A percentile compares a stretch with the other conserved stretches of the same genome.
Conservation (phyloP, 2,797 vertebrate species). For the Coregonus ussuriensis region DNA sequence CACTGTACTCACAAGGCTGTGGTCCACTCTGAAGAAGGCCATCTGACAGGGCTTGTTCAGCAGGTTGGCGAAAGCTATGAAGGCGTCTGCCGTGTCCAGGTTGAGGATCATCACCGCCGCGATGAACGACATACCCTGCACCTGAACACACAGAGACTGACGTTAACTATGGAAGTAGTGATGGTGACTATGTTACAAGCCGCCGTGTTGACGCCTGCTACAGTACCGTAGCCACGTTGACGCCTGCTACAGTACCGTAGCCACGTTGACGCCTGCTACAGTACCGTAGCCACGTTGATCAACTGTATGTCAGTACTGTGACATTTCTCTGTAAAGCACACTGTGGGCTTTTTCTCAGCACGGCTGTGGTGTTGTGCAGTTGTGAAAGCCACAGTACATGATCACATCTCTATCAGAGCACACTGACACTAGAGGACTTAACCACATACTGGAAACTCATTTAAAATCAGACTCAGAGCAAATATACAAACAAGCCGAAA, state of each 20-base stretch:
- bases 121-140: constrained; percentile 95
- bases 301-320: too few species aligned
- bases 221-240: too few species aligned
- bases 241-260: too few species aligned
- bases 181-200: neutral
- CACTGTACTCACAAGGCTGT: constrained; percentile 87
- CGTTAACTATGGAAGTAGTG: neutral
- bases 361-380: constrained; percentile 34
- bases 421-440: too few species aligned
- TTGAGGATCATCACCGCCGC: constrained; percentile 91
- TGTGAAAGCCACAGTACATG: constrained; percentile 37
- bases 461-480: too few species aligned
- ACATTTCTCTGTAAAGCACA: neutral
- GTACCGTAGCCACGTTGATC: too few species aligned
- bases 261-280: neutral
- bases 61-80: constrained; percentile 93
- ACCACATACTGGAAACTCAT: too few species aligned
- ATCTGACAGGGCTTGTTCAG: constrained; percentile 95
- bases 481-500: too few species aligned
- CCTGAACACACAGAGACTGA: constrained; percentile 67
- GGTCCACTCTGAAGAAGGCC: constrained; percentile 95
- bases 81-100: constrained; percentile 91
- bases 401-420: constrained; percentile 4
- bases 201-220: accelerated
- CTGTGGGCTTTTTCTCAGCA: neutral